Conservation (phyloP, 2,113 vertebrate genomes). For the Meriones unguiculatus region DNA sequence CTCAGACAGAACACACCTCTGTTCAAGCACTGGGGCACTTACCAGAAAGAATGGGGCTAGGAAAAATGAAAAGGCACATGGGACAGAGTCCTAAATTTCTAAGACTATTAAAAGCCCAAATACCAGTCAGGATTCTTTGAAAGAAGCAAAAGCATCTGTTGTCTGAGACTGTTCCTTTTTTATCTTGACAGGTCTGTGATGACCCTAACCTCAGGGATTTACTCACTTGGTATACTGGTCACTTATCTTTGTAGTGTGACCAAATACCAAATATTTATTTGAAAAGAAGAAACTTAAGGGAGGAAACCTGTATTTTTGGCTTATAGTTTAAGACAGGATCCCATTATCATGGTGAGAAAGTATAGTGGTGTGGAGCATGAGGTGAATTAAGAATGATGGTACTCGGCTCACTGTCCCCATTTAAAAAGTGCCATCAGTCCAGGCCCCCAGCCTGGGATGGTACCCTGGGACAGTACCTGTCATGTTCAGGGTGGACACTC, state of each 20-base stretch:
- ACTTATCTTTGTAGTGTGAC: neutral
- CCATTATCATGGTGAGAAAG: neutral
- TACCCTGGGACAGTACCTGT: neutral
- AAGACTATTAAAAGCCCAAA: neutral
- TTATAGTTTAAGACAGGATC: neutral
- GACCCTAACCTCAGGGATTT: neutral
- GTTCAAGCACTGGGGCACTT: neutral
- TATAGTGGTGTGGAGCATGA: neutral
- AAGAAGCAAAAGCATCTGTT: neutral
- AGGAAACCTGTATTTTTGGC: neutral
- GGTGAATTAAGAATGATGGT: neutral
- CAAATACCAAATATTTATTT: neutral
- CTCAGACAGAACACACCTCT: neutral
- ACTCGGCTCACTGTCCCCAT: neutral
- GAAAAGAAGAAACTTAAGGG: neutral
- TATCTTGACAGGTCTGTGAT: neutral
- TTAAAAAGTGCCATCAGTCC: neutral
- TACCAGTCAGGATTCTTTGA: neutral
- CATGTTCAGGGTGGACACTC: neutral
- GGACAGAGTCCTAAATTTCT: neutral
- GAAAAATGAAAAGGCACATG: neutral
- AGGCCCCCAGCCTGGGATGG: too few relatives aligned
- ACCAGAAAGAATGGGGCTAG: neutral
- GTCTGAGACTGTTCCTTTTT: neutral
- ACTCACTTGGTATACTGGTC: neutral